Evolutionary conservation across 1,140 invertebrate genomes (phyloP), one percentile per base, ranked within the genome.

Genomic region (Cheumatopsyche charites): DNA sequence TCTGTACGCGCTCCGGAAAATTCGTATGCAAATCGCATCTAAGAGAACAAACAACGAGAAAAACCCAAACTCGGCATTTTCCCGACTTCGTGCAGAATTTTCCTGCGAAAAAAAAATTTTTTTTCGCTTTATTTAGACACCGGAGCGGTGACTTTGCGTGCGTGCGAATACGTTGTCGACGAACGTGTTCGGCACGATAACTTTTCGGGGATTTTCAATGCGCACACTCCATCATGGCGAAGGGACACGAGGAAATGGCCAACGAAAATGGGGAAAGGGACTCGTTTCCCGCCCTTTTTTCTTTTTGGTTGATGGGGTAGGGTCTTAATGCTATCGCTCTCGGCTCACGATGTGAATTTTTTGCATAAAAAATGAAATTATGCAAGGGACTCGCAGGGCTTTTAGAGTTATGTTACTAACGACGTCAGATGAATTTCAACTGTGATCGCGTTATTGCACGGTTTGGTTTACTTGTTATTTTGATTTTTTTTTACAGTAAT

Each of bases 141-240:
- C 15, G 47, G 45, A 17, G 7, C 15, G 47, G 19, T 52, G 47
- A 52, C 47, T 52, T 52, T 1, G 47, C 19, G 15, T 36, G 29
- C 29, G 29, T 36, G 29, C 29, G 29, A 36, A 36, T 36, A 36
- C 15, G 41, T 42, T 42, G 11, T 15, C 12, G 17, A 12, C 2
- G 58, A 29, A 62, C 26, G 26, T 29, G 58, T 21, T 43, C 26
- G 15, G 29, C 41, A 23, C 29, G 62, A 63, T 63, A 42, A 63
- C 41, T 41, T 15, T 36, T 63, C 17, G 62, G 62, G 45, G 62
- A 63, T 63, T 63, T 63, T 63, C 62, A 63, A 63, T 42, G 29
- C 62, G 29, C 36, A 42, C 62, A 63, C 36, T 63, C 19, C 19
- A 63, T 63, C 62, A 63, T 63, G 41, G 4, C 41, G 15, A 15